phyloP scores from a whole-genome alignment of 2,797 vertebrate species.

The Rhinoraja longicauda region DNA sequence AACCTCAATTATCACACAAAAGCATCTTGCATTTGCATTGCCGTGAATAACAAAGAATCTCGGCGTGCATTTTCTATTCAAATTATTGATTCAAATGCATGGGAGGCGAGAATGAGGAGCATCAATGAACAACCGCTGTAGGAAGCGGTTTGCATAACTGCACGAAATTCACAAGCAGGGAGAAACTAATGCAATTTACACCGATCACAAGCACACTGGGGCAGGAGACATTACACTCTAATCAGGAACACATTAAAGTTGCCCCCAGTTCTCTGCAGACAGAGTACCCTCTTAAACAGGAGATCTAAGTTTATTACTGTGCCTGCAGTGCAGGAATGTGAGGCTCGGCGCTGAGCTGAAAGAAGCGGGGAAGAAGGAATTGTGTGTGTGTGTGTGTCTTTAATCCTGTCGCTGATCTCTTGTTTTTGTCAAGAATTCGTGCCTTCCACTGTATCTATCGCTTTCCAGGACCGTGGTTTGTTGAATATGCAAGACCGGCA shows the following conservation, averaged over 20 bases:
- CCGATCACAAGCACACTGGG: neutral
- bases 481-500: neutral
- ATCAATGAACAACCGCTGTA: neutral
- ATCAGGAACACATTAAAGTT: neutral
- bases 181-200: neutral
- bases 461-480: neutral
- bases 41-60: neutral
- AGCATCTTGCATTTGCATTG: neutral
- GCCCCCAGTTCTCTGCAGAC: neutral
- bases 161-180: neutral
- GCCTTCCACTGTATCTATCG: neutral
- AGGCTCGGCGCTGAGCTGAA: neutral
- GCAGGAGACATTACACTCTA: neutral
- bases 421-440: neutral
- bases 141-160: neutral
- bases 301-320: conserved; percentile 9
- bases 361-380: neutral
- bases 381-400: neutral
- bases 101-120: neutral
- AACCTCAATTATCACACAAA: neutral
- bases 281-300: neutral
- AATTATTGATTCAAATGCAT: neutral
- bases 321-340: neutral
- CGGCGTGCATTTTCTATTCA: neutral
- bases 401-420: conserved; percentile 4